Conservation (phyloP, 1,140 invertebrate genomes). For the Contarinia nasturtii region DNA sequence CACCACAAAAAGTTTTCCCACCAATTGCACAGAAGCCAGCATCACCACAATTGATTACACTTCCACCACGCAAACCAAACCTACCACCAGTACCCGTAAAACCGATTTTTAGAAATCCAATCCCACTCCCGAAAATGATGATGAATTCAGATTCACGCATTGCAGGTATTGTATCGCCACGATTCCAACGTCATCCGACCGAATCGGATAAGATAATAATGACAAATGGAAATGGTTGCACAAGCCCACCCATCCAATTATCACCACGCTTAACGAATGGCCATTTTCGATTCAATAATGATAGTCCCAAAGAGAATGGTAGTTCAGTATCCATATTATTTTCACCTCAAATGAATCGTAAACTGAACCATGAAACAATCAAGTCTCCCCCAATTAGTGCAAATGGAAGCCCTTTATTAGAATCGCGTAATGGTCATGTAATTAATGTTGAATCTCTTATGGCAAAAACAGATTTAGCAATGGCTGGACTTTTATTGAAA, state of each 20-base stretch:
- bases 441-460: constrained; percentile 37
- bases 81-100: constrained; percentile 44
- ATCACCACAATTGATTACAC: neutral
- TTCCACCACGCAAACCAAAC: constrained; percentile 47
- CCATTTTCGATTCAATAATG: constrained; percentile 4
- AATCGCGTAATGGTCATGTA: constrained; percentile 30
- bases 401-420: constrained; percentile 14
- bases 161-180: constrained; percentile 35
- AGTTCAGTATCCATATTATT: constrained; percentile 14
- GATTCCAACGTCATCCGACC: constrained; percentile 18
- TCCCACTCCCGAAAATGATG: constrained; percentile 24
- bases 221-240: neutral
- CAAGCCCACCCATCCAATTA: neutral
- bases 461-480: constrained; percentile 42
- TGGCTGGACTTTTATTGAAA: constrained; percentile 38
- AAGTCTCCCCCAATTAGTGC: constrained; percentile 2
- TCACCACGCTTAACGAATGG: constrained; percentile 1
- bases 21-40: constrained; percentile 20
- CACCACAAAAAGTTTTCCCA: constrained; percentile 20
- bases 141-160: constrained; percentile 14
- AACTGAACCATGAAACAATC: constrained; percentile 11
- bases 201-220: neutral
- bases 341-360: constrained; percentile 30
- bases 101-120: constrained; percentile 27
- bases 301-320: constrained; percentile 4